Percentiles rank a stretch among this genome's conserved stretches.
Conservation (phyloP, 2,888 invertebrate species). For the Tetrapedia diversipes region DNA sequence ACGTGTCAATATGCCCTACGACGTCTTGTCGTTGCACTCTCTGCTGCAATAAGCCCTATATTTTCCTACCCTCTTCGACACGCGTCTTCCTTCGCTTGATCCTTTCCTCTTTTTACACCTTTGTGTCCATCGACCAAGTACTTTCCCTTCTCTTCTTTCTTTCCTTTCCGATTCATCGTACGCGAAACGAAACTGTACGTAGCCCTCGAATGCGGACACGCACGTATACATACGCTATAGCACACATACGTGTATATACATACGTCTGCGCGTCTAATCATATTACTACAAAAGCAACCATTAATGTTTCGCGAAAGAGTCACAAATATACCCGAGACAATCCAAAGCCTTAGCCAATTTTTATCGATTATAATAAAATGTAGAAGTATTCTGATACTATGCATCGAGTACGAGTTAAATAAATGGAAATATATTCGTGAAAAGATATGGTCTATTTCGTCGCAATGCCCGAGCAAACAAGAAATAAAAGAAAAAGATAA, state of each 20-base stretch:
- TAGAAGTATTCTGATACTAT: conserved; percentile 50
- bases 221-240: not conserved
- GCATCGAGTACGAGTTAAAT: conserved; percentile 54
- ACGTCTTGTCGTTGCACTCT: not conserved
- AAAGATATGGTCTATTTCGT: not conserved
- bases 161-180: conserved; percentile 11
- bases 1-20: not conserved
- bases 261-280: not conserved
- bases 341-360: conserved; percentile 68
- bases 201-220: conserved; percentile 11
- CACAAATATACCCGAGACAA: conserved; percentile 58
- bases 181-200: conserved; percentile 41
- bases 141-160: too few relatives aligned
- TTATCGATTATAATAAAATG: conserved; percentile 55
- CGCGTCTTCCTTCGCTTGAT: not conserved
- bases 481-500: not conserved
- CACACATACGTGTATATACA: not conserved
- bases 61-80: too few relatives aligned
- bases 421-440: conserved; percentile 66
- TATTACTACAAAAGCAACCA: conserved; percentile 48
- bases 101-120: not conserved
- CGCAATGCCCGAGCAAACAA: too few relatives aligned
- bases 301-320: conserved; percentile 44
- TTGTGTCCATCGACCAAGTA: too few relatives aligned
- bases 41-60: too few relatives aligned